Evolutionary conservation across 2,888 invertebrate species (phyloP), one percentile per base, ranked within the genome.

Genomic region (Melinaea marsaeus): DNA sequence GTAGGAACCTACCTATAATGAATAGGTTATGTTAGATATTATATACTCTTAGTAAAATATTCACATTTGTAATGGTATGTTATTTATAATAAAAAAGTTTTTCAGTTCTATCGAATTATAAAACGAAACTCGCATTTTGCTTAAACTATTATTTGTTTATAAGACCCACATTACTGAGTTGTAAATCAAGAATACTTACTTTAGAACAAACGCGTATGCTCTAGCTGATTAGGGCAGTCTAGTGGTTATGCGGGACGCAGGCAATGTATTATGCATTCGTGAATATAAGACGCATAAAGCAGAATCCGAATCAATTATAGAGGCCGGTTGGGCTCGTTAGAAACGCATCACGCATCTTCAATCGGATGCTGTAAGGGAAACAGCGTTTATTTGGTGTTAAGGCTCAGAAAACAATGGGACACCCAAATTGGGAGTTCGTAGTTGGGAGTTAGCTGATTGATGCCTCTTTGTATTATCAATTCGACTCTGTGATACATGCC

Each of bases 321-420:
- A 79, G 80, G 81, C 85, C 77, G 79, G 74, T 74, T 67, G 81
- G 75, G 80, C 90, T 90, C 88, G 90, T 90, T 90, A 88, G 90
- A 89, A 88, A 90, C 90, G 90, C 90, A 88, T 89, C 90, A 89
- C 88, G 90, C 89, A 90, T 90, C 84, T 87, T 84, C 86, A 89
- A 88, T 89, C 86, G 87, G 74, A 76, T 78, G 81, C 77, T 70
- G 82, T 80, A 81, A 83, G 81, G 84, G 81, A 84, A 85, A 84
- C 88, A 84, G 79, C 79, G 79, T 80, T 86, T 88, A 86, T 86
- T 85, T 86, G 85, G 88, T 85, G 87, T 86, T 85, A 85, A 86
- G 80, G 82, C 81, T 81, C 79, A 78, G 70, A 83, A 68, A 68
- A 89, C 88, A 88, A 89, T 88, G 89, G 86, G 65, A 74, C 78